Evolutionary conservation across 2,888 invertebrate species (phyloP), one percentile per base, ranked within the genome.

Genomic region (Acholoe squamosa): DNA sequence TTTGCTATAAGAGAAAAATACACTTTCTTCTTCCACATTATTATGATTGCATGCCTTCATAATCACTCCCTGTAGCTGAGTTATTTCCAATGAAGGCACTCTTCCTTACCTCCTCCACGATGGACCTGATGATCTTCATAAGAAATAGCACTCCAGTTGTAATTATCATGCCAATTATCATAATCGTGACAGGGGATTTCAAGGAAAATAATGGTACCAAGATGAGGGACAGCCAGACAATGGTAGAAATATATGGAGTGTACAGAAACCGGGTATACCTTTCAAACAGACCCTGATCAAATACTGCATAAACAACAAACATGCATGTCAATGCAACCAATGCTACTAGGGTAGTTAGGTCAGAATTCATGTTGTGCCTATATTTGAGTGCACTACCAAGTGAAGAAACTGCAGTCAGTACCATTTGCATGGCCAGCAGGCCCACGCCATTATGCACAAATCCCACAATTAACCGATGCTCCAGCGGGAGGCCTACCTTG

Each of bases 371-470:
- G 43, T 19, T 1, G 7, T n/a, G 16, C 43, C 1, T 16, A 19
- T n/a, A 33, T 12, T 84, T 7, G 43, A 84, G 43, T 1, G 0
- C 0, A 3, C 0, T 14, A 22, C 7, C 51, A 16, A 84, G 34
- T 1, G 33, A 5, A 0, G 16, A 7, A n/a, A 52, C 16, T 3
- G 51, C 84, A 1, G 1, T 1, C 14, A 84, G 28, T 0, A 28
- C 12, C 22, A 43, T 12, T 7, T 34, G 5, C 16, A 7, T 34
- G 52, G 33, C 43, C 1, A 84, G n/a, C 43, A 25, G 1, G 22
- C 84, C 84, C 5, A 84, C 14, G 1, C 84, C 84, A 84, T 84
- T 84, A 19, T 84, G 84, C 3, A 84, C 84, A 43, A 84, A 43
- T 10, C 51, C 84, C 1, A 84, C n/a, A 16, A 84, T 43, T 3